Evolutionary conservation across 2,797 vertebrate species (phyloP).

Genomic region (Melanotaenia nigrans): DNA sequence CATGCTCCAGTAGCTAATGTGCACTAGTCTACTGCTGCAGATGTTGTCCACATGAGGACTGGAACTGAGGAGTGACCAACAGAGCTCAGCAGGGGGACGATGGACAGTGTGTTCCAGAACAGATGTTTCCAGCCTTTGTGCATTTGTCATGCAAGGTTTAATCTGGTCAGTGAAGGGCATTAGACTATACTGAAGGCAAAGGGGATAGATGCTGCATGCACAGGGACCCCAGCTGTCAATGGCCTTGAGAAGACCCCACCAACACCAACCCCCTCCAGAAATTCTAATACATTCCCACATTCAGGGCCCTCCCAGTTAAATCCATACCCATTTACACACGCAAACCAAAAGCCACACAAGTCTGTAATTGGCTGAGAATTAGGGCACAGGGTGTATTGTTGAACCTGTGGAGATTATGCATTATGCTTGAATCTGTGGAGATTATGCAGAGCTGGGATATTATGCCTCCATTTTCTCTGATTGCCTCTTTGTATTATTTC

Average conservation of each 20-base stretch:
- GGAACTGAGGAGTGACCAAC: constrained; percentile 73
- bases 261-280: constrained; percentile 12
- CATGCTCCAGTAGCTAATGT: constrained; percentile 78
- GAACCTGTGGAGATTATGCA: constrained; percentile 80
- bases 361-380: constrained; percentile 75
- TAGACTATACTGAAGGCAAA: constrained; percentile 70
- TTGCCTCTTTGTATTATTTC: constrained; percentile 72
- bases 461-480: constrained; percentile 79
- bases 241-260: constrained; percentile 51
- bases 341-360: constrained; percentile 46
- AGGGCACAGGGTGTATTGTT: constrained; percentile 76
- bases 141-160: constrained; percentile 79
- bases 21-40: constrained; percentile 78
- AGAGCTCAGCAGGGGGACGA: constrained; percentile 59
- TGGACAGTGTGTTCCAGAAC: constrained; percentile 75
- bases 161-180: constrained; percentile 86
- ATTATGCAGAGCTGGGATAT: constrained; percentile 74
- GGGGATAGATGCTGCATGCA: constrained; percentile 50
- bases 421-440: constrained; percentile 73
- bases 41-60: constrained; percentile 75
- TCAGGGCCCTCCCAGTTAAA: constrained; percentile 36
- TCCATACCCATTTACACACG: constrained; percentile 31
- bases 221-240: constrained; percentile 77
- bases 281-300: constrained; percentile 36
- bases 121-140: constrained; percentile 82